A percentile compares a stretch with the other conserved stretches of the same genome.
phyloP scores from a whole-genome alignment of 2,888 invertebrate genomes.

The Folsomia manolachei region DNA sequence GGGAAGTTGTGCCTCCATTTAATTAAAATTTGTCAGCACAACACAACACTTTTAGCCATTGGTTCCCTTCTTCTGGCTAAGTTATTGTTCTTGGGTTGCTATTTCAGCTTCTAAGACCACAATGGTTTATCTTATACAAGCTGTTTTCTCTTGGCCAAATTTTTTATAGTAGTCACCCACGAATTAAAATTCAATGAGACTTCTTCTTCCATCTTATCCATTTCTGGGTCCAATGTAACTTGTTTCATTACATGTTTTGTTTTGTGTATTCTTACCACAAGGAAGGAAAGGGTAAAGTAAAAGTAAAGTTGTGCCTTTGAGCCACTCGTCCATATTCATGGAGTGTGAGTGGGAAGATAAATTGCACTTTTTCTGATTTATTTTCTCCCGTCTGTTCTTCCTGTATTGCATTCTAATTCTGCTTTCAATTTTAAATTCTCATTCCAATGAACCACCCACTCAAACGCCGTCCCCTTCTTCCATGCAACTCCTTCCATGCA shows the following conservation, averaged over 20 bases:
- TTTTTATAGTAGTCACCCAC: not conserved
- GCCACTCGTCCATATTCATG: not conserved
- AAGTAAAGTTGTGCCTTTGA: not conserved
- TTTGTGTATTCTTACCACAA: not conserved
- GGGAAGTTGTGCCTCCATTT: constrained; percentile 22
- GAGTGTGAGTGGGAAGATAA: not conserved
- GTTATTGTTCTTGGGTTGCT: no score
- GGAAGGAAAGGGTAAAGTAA: not conserved
- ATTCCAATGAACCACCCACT: no score
- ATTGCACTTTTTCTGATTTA: not conserved
- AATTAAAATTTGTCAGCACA: constrained; percentile 31
- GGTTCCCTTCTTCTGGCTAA: not conserved
- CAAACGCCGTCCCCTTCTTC: no score
- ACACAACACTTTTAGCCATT: constrained; percentile 24
- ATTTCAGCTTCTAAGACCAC: no score
- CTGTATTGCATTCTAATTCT: not conserved
- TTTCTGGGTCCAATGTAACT: not conserved
- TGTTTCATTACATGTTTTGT: not conserved
- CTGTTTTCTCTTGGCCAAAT: not conserved
- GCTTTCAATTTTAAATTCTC: no score
- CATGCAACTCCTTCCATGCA: no score
- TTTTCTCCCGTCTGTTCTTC: not conserved
- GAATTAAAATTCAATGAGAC: constrained; percentile 35
- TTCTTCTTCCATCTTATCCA: not conserved
- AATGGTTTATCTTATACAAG: no score